Conservation (phyloP, 2,888 invertebrate species). For the Schrankia costaestrigalis region DNA sequence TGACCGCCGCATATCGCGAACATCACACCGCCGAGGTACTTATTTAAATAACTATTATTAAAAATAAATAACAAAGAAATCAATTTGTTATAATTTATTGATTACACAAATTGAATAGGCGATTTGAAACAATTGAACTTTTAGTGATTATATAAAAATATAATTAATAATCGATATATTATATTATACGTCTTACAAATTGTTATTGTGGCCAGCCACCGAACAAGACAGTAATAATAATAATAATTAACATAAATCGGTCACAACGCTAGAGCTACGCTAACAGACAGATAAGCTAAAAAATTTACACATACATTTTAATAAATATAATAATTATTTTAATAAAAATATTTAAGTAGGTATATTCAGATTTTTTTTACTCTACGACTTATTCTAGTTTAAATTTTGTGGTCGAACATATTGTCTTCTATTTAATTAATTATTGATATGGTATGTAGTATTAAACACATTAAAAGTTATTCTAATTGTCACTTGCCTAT, state of each 20-base stretch:
- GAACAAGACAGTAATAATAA: slow-evolving; percentile 46
- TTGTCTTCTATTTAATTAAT: slow-evolving; percentile 3
- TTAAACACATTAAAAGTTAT: too few species aligned
- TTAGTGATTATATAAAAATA: slow-evolving; percentile 66
- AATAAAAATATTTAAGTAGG: too few species aligned
- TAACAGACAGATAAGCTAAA: slow-evolving; percentile 5
- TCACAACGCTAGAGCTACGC: slow-evolving; percentile 31
- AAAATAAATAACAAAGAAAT: slow-evolving; percentile 29
- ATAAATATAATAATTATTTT: slow-evolving; percentile 2
- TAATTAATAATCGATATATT: slow-evolving; percentile 54
- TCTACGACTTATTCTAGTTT: slow-evolving; percentile 2
- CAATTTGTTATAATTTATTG: slow-evolving; percentile 79
- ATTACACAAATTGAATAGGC: slow-evolving; percentile 75
- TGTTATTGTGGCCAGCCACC: slow-evolving; percentile 76
- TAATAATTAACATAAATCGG: slow-evolving; percentile 28
- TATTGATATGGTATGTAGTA: slow-evolving; percentile 3
- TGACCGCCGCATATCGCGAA: too few species aligned
- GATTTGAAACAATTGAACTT: slow-evolving; percentile 64
- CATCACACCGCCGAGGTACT: too few species aligned
- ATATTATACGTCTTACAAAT: slow-evolving; percentile 54
- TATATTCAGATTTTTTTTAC: slow-evolving; percentile 2
- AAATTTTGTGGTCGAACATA: neutral
- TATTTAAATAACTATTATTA: neutral
- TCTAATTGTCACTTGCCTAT: too few species aligned
- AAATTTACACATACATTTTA: slow-evolving; percentile 1